Evolutionary conservation across 2,797 vertebrate genomes (phyloP).

Genomic region (Gymnodraco acuticeps): DNA sequence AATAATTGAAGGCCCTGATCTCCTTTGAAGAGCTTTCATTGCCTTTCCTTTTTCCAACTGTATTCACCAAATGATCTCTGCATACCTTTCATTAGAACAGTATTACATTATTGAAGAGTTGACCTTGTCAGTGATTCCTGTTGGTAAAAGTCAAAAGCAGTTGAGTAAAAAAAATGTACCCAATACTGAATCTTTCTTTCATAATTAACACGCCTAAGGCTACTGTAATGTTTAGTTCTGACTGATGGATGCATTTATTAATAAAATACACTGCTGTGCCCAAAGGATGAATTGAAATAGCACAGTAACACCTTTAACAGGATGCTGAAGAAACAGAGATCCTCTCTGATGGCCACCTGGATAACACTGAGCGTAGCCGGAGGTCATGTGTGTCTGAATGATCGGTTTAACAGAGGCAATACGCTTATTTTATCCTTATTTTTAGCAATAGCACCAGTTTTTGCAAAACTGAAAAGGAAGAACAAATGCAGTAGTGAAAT

Average conservation of each 20-base stretch:
- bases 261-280: slow-evolving; percentile 9
- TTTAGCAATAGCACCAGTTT: slow-evolving; percentile 1
- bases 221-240: slow-evolving; percentile 29
- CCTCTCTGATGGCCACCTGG: slow-evolving; percentile 13
- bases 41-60: slow-evolving; percentile 17
- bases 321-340: slow-evolving; percentile 21
- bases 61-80: slow-evolving; percentile 20
- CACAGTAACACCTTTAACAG: slow-evolving; percentile 32
- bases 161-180: slow-evolving; percentile 51
- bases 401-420: slow-evolving; percentile 34
- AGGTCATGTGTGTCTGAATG: slow-evolving; percentile 25
- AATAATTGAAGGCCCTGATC: slow-evolving; percentile 32
- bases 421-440: slow-evolving; percentile 25
- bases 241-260: slow-evolving; percentile 34
- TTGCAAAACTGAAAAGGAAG: too few relatives aligned
- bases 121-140: slow-evolving; percentile 49
- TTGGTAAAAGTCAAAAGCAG: slow-evolving; percentile 57
- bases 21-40: slow-evolving; percentile 38
- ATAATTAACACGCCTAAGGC: slow-evolving; percentile 31
- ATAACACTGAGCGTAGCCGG: slow-evolving; percentile 35
- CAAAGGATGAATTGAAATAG: slow-evolving; percentile 15
- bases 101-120: slow-evolving; percentile 58
- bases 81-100: slow-evolving; percentile 47
- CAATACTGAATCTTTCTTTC: slow-evolving; percentile 38
- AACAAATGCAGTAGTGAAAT: too few relatives aligned